Conservation (phyloP, 2,888 invertebrate species). For the Philaethria dido region DNA sequence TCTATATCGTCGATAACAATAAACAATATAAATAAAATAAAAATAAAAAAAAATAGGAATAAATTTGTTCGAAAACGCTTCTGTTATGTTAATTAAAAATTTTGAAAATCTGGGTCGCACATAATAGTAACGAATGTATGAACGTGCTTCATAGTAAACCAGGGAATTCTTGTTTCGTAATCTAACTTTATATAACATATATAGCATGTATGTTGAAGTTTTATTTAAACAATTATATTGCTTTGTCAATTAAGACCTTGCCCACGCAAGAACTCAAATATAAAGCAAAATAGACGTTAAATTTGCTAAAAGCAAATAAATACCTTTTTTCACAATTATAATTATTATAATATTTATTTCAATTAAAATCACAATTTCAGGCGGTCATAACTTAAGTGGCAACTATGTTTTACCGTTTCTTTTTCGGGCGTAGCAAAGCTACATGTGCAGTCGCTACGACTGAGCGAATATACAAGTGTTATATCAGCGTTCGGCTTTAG, state of each 20-base stretch:
- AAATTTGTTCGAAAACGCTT: neutral
- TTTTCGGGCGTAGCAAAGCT: slow-evolving; percentile 11
- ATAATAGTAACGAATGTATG: neutral
- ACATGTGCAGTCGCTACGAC: neutral
- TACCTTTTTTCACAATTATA: neutral
- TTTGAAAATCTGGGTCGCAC: slow-evolving; percentile 19
- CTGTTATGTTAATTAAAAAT: slow-evolving; percentile 1
- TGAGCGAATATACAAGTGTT: slow-evolving; percentile 32
- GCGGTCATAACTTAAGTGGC: neutral
- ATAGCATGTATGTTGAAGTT: neutral
- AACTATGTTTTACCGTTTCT: slow-evolving; percentile 1
- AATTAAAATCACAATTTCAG: slow-evolving; percentile 7
- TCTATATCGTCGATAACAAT: neutral
- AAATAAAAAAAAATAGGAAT: neutral
- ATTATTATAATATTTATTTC: neutral
- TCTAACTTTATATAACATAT: neutral
- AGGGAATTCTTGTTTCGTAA: neutral
- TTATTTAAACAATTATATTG: neutral
- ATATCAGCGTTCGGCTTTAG: slow-evolving; percentile 38
- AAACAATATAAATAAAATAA: neutral
- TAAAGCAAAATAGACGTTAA: neutral
- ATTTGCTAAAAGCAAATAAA: too few relatives aligned
- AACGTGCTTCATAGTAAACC: neutral
- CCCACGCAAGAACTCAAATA: too few relatives aligned
- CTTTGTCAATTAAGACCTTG: neutral